Conservation (phyloP, 2,113 vertebrate species). For the Zootoca vivipara region DNA sequence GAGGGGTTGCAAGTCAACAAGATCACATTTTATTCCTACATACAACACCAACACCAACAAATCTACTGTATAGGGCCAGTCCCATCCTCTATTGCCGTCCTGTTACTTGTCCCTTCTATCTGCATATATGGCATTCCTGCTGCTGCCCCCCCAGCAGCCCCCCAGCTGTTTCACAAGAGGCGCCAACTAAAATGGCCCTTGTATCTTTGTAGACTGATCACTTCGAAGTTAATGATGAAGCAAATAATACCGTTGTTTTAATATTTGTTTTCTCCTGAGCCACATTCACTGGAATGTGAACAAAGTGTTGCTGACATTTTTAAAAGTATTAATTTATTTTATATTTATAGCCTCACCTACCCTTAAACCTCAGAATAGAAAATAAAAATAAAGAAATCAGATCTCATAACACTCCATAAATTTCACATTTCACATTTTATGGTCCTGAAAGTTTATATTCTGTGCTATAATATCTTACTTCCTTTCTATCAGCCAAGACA, state of each 20-base stretch:
- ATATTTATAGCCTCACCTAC: not conserved
- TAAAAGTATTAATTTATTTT: not conserved
- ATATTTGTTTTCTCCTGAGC: slow-evolving; percentile 28
- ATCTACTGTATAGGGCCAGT: slow-evolving; percentile 52
- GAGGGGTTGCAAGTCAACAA: too few relatives aligned
- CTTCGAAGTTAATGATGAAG: slow-evolving; percentile 33
- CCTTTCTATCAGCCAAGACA: slow-evolving; percentile 34
- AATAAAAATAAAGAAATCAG: slow-evolving; percentile 27
- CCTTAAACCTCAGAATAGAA: not conserved
- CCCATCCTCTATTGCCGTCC: too few relatives aligned
- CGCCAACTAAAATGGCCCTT: not conserved
- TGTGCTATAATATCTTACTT: slow-evolving; percentile 9
- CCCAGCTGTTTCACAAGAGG: not conserved
- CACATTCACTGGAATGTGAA: slow-evolving; percentile 31
- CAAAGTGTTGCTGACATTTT: slow-evolving; percentile 45
- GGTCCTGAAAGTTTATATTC: slow-evolving; percentile 23
- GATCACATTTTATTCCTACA: too few relatives aligned
- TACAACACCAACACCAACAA: not conserved
- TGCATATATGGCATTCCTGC: too few relatives aligned
- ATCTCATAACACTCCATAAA: slow-evolving; percentile 23
- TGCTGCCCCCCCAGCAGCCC: too few relatives aligned
- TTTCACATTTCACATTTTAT: slow-evolving; percentile 14
- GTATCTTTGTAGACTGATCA: slow-evolving; percentile 45
- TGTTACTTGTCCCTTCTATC: too few relatives aligned
- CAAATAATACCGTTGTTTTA: slow-evolving; percentile 31